Conservation (phyloP, 2,888 invertebrate genomes). For the Drosophila trichaetosa region DNA sequence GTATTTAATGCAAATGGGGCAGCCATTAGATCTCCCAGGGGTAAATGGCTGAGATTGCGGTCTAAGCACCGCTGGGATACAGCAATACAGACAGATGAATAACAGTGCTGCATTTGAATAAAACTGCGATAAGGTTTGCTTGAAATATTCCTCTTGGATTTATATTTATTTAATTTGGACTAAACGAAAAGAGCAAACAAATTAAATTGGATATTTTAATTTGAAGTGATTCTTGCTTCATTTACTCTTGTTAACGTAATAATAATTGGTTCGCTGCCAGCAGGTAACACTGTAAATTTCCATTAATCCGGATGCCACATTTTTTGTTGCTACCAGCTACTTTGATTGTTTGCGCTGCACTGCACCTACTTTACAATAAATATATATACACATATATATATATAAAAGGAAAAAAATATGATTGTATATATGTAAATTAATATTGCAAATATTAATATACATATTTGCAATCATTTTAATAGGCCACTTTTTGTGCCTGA, state of each 20-base stretch:
- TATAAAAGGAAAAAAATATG: conserved; percentile 6
- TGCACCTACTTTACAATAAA: conserved; percentile 23
- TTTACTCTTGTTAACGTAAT: not conserved
- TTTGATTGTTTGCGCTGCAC: conserved; percentile 70
- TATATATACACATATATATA: not conserved
- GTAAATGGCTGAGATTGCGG: conserved; percentile 70
- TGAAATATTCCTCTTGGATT: not conserved
- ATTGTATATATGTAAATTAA: conserved; percentile 10
- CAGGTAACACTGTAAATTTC: conserved; percentile 55
- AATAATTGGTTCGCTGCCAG: not conserved
- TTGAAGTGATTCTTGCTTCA: not conserved
- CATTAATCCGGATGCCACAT: conserved; percentile 57
- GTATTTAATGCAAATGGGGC: conserved; percentile 72
- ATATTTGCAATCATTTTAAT: conserved; percentile 72
- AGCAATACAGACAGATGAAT: conserved; percentile 21
- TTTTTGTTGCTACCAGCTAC: conserved; percentile 49
- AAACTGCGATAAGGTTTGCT: conserved; percentile 1
- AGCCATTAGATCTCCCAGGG: conserved; percentile 58
- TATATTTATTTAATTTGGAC: conserved; percentile 12
- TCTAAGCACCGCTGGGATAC: conserved; percentile 52
- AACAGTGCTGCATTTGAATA: conserved; percentile 27
- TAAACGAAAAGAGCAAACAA: not conserved
- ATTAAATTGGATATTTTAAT: not conserved
- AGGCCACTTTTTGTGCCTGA: conserved; percentile 58
- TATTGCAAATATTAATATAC: conserved; percentile 7